Conservation (phyloP, 2,797 vertebrate species). For the Chromis chromis region DNA sequence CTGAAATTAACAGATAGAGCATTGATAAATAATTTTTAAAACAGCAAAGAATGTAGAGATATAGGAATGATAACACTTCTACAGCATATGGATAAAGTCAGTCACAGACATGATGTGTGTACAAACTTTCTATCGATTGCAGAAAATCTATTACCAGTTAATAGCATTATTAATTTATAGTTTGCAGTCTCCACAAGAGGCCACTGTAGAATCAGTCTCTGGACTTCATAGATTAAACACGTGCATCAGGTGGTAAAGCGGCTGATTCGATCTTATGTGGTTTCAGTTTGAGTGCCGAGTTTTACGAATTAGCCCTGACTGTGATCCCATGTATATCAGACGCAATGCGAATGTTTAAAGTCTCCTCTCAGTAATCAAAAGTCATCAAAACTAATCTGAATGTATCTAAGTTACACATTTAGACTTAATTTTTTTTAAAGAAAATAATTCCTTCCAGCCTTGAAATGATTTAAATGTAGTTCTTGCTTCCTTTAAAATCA, state of each 20-base stretch:
- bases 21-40: background rate
- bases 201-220: conserved; percentile 38
- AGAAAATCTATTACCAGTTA: conserved; percentile 20
- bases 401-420: too few relatives aligned
- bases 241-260: background rate
- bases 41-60: background rate
- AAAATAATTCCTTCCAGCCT: too few relatives aligned
- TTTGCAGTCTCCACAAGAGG: conserved; percentile 63
- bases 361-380: too few relatives aligned
- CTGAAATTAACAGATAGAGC: background rate
- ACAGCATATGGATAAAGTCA: background rate
- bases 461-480: too few relatives aligned
- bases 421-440: too few relatives aligned
- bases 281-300: background rate
- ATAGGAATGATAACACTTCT: background rate
- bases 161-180: conserved; percentile 28
- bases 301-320: background rate
- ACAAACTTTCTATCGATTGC: background rate
- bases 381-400: too few relatives aligned
- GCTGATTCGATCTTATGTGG: conserved; percentile 13
- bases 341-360: background rate
- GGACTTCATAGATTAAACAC: background rate
- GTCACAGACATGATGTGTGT: background rate
- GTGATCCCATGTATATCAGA: background rate
- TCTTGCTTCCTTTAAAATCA: too few relatives aligned